Evolutionary conservation across 2,797 vertebrate species (phyloP), one percentile per base, ranked within the genome.

Genomic region (Nyctalus aviator): DNA sequence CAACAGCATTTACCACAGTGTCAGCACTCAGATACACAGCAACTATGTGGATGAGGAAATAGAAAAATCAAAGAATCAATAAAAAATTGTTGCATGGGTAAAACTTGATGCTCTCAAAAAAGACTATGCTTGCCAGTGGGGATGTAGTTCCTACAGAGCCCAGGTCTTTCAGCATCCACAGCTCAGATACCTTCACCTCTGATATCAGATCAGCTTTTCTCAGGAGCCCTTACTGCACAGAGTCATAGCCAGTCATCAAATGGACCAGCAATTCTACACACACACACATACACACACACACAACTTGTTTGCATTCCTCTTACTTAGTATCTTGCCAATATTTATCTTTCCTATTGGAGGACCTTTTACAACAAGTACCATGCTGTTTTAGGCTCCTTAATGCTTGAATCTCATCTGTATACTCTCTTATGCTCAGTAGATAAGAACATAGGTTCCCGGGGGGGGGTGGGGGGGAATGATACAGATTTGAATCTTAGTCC

Each of bases 91-190:
- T n/a, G 55, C 27, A 12, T 32, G 8, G 14, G 11, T 69, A 93
- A 85, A 92, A 64, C 48, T 12, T 76, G 17, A 69, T 89, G 37
- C 32, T 59, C 25, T 84, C 44, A 79, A 68, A 83, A 21, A 77
- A 84, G 64, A 86, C 14, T 0, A 23, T 37, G 50, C 3, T 73
- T 35, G 10, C 6, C 50, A 68, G 41, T 37, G 5, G 25, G 23
- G 37, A 88, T 64, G 17, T 8, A 41, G 12, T 72, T 64, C 35
- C 11, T 69, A 35, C 5, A 32, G 59, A 27, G 8, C 27, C 20
- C 2, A 82, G 32, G 21, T 3, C 15, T 30, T 76, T n/a, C 37
- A 5, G 32, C 21, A 89, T n/a, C 81, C 8, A 18, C 35, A 35
- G 5, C n/a, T 79, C 64, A n/a, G 78, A 25, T 37, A 73, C 8